These are phyloP conservation scores for Prenolepis imparis DNA, from an alignment of 2,888 invertebrate genomes.

Conservation along the genomic window DNA sequence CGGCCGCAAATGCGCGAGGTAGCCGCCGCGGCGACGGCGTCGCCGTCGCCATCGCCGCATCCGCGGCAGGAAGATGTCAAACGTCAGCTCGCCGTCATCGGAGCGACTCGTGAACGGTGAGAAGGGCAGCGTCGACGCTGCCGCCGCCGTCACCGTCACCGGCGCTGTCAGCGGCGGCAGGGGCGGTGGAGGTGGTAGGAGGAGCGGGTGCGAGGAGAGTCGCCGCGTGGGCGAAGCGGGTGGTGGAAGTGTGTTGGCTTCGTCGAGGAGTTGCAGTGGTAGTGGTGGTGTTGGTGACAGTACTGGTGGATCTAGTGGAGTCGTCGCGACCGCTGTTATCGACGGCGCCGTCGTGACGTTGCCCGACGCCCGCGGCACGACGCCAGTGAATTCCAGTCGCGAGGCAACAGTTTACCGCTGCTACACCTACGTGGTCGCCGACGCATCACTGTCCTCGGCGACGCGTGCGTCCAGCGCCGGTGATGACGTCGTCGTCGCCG, in stretches of 20 bases:
- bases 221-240: conserved; percentile 54
- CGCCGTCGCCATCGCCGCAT: conserved; percentile 72
- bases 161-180: conserved; percentile 56
- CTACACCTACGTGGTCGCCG: neutral
- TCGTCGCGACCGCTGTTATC: conserved; percentile 58
- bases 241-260: conserved; percentile 22
- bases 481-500: neutral
- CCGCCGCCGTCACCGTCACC: conserved; percentile 56
- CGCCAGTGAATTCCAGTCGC: conserved; percentile 60
- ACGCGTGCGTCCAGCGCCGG: conserved; percentile 13
- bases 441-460: conserved; percentile 7
- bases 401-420: conserved; percentile 27
- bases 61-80: conserved; percentile 82
- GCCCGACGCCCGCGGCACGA: conserved; percentile 47
- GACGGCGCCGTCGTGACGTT: conserved; percentile 63
- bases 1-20: conserved; percentile 82
- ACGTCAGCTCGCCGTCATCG: conserved; percentile 79
- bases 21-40: conserved; percentile 78
- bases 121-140: conserved; percentile 69
- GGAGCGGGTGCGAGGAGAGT: conserved; percentile 16
- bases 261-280: neutral
- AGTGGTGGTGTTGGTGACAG: conserved; percentile 30
- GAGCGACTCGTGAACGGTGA: conserved; percentile 82
- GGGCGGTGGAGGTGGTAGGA: conserved; percentile 60
- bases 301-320: neutral